Evolutionary conservation across 2,113 vertebrate genomes (phyloP), one percentile per base, ranked within the genome.

Genomic region (Neodon shergylaensis): DNA sequence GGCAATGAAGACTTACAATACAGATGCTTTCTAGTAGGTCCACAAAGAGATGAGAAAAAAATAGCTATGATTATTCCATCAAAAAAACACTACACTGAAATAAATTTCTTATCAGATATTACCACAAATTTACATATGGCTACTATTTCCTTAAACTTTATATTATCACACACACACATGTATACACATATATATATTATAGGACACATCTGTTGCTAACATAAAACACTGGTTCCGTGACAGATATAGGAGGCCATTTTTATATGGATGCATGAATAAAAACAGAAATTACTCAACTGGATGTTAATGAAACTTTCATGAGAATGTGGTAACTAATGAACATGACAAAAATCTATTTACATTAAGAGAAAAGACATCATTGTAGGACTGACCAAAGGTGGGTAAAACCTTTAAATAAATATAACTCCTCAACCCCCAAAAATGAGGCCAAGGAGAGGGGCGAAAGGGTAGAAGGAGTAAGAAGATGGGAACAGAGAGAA

Each of bases 91-190:
- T 61, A 94, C 94, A 65, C 49, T 24, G 39, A 26, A n/a, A 44
- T 39, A 28, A 61, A 82, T 63, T 73, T 87, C 68, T 91, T 85
- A 77, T 90, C 90, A 93, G 36, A 24, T 31, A 26, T 84, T 26
- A 26, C 63, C 89, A 93, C 28, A 94, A 77, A 88, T 93, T 47
- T 88, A 39, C 74, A 94, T 33, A 66, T 54, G 28, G 61, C 36
- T 95, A 79, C 92, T 92, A 92, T 91, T 82, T 91, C 82, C 73
- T 93, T 91, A 94, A 96, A 79, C 77, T 73, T 88, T 19, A 66
- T 88, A 42, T 73, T 47, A 79, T 49, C 72, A 82, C 49, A 83
- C 19, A 52, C 52, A 54, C 10, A 54, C 16, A 54, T 49, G 47
- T 49, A 49, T 49, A 49, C 1, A 49, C 2, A 52, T 14, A 52